Evolutionary conservation across 2,113 vertebrate genomes (phyloP), one percentile per base, ranked within the genome.

Genomic region (Neopipo cinnamomea): DNA sequence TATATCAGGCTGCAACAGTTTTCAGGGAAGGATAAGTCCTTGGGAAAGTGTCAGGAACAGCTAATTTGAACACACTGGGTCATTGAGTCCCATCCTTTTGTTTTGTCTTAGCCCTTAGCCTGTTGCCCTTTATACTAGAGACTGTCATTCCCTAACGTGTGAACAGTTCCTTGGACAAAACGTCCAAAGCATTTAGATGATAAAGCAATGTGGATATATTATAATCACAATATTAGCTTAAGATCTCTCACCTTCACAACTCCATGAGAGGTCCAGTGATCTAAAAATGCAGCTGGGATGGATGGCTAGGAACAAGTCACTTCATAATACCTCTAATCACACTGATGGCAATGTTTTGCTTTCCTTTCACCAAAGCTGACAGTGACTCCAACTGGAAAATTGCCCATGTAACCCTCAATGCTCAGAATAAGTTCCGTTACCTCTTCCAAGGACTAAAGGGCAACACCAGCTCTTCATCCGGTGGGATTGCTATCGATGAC

Each of bases 391-490:
- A 86, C 6, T 99, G 99, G 99, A 99, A 99, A 95, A 98, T 99
- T 49, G 98, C 97, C 49, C 99, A 99, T 0, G 98, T 99, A 39
- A 97, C 98, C 12, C 90, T 99, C 89, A 96, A 95, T 0, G 97
- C 98, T 12, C 97, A 97, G 31, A 97, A 88, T 82, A 99, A 99
- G 80, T 99, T 99, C 93, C 98, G 99, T 61, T 99, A 99, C 65
- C 67, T 98, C 50, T 99, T 99, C 96, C 99, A 99, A 93, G 99
- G 98, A 8, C 84, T 98, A 27, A 98, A 97, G 7, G 98, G 98
- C 4, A 47, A 96, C 58, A 88, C 98, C 44, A 49, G 42, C 27
- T 89, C 92, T 24, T 98, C 98, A 1, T 12, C 14, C 3, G 99
- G 99, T 22, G 99, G 99, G 14, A 98, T 99, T 95, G 97, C 91